phyloP scores from a whole-genome alignment of 2,113 vertebrate genomes.

The Caloenas nicobarica region DNA sequence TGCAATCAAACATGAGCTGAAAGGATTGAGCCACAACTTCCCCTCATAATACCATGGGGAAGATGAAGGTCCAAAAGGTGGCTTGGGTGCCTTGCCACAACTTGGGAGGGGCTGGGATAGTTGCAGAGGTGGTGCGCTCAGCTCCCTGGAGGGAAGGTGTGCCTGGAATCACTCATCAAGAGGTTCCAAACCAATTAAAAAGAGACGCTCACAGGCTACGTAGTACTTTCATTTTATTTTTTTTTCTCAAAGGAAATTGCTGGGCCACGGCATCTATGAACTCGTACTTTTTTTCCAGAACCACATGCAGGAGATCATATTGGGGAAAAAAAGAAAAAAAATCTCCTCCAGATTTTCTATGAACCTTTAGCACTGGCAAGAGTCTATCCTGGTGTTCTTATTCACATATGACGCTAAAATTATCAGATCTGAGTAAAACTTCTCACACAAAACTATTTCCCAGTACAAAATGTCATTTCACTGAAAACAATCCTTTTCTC shows the following conservation, averaged over 20 bases:
- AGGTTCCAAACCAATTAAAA: slow-evolving; percentile 35
- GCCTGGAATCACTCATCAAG: slow-evolving; percentile 29
- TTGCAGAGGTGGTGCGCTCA: neutral
- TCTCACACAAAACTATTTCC: neutral
- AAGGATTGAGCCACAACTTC: neutral
- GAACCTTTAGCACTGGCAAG: neutral
- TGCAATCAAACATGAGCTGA: neutral
- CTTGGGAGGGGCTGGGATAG: slow-evolving; percentile 41
- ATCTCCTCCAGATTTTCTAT: fast-evolving
- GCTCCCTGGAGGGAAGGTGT: slow-evolving; percentile 12
- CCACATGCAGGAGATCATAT: neutral
- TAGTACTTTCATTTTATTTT: neutral
- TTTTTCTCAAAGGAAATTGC: neutral
- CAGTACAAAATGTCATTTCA: neutral
- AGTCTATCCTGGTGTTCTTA: neutral
- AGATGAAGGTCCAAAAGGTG: neutral
- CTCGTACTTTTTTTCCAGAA: neutral
- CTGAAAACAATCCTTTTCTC: neutral
- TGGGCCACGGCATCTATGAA: neutral
- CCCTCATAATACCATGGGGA: neutral
- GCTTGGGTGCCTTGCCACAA: neutral
- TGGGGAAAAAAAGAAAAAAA: neutral
- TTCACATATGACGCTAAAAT: neutral
- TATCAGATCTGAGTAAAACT: neutral
- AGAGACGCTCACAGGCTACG: neutral